Percentiles rank a stretch among this genome's conserved stretches.
phyloP scores from a whole-genome alignment of 2,888 invertebrate species.

The Epirrhoe tristata region DNA sequence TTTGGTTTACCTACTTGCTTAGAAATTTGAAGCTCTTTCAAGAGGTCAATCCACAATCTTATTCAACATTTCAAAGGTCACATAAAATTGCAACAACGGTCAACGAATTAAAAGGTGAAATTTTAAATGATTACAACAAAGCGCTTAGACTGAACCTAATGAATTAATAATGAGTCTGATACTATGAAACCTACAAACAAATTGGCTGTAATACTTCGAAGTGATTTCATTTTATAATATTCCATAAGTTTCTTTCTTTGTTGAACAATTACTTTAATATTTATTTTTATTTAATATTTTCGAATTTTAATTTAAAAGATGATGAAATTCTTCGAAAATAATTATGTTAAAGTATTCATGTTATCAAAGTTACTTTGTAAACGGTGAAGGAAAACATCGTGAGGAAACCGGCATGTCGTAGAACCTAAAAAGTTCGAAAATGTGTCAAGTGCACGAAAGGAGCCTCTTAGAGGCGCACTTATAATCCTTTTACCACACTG shows the following conservation, averaged over 20 bases:
- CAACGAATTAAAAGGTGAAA: constrained; percentile 12
- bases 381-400: too few species aligned
- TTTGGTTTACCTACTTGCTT: background rate
- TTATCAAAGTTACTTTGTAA: too few species aligned
- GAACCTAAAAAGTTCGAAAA: too few species aligned
- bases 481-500: too few species aligned
- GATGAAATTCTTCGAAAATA: background rate
- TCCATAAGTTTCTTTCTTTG: background rate
- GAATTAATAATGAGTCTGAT: constrained; percentile 13
- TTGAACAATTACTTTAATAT: background rate
- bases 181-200: constrained; percentile 6
- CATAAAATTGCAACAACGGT: constrained; percentile 11
- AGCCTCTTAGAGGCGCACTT: too few species aligned
- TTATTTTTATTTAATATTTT: too few species aligned
- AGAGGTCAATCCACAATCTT: background rate
- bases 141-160: constrained; percentile 10
- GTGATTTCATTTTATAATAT: background rate
- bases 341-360: background rate
- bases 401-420: too few species aligned
- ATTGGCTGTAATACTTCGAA: constrained; percentile 3
- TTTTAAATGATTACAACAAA: constrained; percentile 13
- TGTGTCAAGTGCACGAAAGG: too few species aligned
- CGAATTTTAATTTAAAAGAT: background rate
- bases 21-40: background rate
- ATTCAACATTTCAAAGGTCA: constrained; percentile 4